phyloP scores from a whole-genome alignment of 2,797 vertebrate species.

The Alfaro cultratus region DNA sequence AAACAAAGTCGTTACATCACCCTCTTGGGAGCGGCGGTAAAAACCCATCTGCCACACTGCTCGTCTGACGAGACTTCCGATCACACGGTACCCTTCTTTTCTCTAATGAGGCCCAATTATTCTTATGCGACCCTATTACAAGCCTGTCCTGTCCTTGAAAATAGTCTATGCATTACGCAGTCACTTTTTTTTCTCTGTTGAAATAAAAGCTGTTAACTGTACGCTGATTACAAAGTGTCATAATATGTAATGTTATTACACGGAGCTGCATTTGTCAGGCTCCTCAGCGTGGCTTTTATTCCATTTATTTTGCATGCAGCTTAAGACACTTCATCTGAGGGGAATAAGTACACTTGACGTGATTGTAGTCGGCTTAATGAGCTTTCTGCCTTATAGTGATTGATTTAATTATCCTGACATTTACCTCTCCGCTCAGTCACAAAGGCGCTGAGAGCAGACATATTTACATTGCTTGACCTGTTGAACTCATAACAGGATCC shows the following conservation, averaged over 20 bases:
- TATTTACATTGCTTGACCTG: conserved; percentile 30
- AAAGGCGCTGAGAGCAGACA: conserved; percentile 28
- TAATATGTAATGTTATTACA: conserved; percentile 56
- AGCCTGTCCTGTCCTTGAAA: conserved; percentile 18
- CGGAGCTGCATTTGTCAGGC: conserved; percentile 56
- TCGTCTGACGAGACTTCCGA: conserved; percentile 25
- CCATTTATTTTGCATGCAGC: conserved; percentile 59
- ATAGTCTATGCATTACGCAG: not conserved
- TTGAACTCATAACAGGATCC: conserved; percentile 61
- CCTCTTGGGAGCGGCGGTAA: conserved; percentile 40
- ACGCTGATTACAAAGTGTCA: conserved; percentile 53
- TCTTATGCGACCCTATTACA: conserved; percentile 16
- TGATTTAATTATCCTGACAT: conserved; percentile 80
- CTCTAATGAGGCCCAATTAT: conserved; percentile 18
- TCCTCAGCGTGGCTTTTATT: conserved; percentile 53
- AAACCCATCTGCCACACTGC: conserved; percentile 41
- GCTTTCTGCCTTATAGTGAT: conserved; percentile 72
- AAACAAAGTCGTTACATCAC: conserved; percentile 31
- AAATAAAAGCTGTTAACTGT: conserved; percentile 32
- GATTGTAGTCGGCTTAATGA: conserved; percentile 73
- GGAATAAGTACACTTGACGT: conserved; percentile 72
- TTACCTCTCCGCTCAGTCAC: conserved; percentile 73
- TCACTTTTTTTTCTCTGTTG: not conserved
- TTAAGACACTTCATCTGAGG: conserved; percentile 66
- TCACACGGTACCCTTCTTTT: conserved; percentile 12